These are phyloP conservation scores for Dicaeum eximium DNA, from an alignment of 2,113 vertebrate genomes.

Conservation along the genomic window DNA sequence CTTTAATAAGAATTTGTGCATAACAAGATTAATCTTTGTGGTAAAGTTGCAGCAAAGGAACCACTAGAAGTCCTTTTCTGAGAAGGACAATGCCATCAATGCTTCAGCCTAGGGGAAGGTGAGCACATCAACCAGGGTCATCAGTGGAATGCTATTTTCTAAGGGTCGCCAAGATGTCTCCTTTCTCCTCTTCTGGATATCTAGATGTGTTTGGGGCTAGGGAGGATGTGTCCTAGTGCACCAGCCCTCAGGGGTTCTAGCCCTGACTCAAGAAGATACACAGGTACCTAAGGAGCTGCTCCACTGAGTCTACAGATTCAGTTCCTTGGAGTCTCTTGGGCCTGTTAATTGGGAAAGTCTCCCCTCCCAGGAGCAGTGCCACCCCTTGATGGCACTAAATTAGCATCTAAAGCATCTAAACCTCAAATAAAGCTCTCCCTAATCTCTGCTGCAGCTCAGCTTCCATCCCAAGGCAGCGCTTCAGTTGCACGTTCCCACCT, in stretches of 20 bases:
- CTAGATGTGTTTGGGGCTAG: background rate
- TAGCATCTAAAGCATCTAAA: background rate
- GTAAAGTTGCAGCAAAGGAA: too few species aligned
- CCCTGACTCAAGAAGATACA: background rate
- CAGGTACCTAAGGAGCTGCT: background rate
- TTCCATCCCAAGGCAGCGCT: background rate
- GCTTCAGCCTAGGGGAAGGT: too few species aligned
- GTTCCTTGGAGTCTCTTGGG: background rate
- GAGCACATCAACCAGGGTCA: too few species aligned
- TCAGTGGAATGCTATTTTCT: too few species aligned
- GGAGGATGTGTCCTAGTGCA: background rate
- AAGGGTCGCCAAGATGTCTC: too few species aligned
- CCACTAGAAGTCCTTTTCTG: too few species aligned
- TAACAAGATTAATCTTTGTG: background rate
- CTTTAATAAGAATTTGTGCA: slow-evolving; percentile 32
- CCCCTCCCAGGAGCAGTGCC: background rate
- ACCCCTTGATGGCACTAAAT: background rate
- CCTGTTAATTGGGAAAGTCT: background rate
- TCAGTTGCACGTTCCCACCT: background rate
- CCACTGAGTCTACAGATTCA: background rate
- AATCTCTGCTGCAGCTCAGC: background rate
- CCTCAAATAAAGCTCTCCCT: background rate
- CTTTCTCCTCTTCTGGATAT: too few species aligned
- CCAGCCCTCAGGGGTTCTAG: background rate
- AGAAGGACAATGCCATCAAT: too few species aligned